phyloP scores from a whole-genome alignment of 2,113 vertebrate genomes.

The Probosciger aterrimus region DNA sequence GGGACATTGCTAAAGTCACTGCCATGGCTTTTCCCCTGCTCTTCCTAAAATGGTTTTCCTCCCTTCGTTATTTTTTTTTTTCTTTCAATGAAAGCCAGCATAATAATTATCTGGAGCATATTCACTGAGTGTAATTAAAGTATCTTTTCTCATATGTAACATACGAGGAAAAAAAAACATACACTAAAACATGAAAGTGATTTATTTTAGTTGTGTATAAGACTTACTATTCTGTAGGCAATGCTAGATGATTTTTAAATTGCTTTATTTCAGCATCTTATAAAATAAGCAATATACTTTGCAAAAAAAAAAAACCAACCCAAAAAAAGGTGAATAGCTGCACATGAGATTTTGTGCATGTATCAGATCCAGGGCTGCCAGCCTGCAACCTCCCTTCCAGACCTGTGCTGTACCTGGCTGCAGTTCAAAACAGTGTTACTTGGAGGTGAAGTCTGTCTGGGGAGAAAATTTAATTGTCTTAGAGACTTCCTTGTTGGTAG shows the following conservation, averaged over 20 bases:
- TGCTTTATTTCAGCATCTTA: background rate
- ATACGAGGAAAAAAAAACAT: background rate
- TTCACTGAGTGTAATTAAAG: slow-evolving; percentile 23
- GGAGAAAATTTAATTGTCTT: background rate
- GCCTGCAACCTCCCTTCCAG: background rate
- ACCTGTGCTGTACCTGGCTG: background rate
- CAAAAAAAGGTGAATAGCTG: background rate
- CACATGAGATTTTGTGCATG: background rate
- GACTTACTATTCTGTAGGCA: background rate
- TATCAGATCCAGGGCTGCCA: background rate
- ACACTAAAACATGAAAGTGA: background rate
- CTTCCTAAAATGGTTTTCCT: slow-evolving; percentile 4
- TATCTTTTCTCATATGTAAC: slow-evolving; percentile 4
- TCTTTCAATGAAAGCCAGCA: background rate
- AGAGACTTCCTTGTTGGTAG: background rate
- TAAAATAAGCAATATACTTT: background rate
- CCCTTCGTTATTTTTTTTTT: background rate
- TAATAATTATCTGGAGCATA: slow-evolving; percentile 20
- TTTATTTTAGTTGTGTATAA: background rate
- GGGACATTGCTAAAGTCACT: background rate
- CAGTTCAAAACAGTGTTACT: background rate
- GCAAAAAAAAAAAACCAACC: background rate
- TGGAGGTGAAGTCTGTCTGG: background rate
- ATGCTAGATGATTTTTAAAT: background rate
- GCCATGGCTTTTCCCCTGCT: background rate